Evolutionary conservation across 2,113 vertebrate species (phyloP).

Genomic region (Rhadina sibilatrix): DNA sequence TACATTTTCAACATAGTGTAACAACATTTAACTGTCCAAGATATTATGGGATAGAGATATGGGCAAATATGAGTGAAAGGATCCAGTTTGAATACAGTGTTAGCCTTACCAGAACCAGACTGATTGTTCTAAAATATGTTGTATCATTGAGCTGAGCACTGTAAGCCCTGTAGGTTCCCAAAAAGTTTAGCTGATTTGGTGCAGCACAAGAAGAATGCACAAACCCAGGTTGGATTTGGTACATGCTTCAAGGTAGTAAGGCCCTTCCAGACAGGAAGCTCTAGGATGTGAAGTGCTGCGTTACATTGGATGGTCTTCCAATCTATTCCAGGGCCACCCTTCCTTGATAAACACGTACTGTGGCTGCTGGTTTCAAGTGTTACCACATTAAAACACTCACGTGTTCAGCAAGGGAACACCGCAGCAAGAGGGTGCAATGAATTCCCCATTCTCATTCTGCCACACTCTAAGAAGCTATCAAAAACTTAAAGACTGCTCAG

Average conservation of each 20-base stretch:
- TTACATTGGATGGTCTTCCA: not conserved
- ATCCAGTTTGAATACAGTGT: not conserved
- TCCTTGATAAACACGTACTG: accelerated
- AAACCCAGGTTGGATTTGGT: not conserved
- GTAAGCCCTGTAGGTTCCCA: not conserved
- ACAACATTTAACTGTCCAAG: not conserved
- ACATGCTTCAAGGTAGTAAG: not conserved
- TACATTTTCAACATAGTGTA: not conserved
- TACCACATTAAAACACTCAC: not conserved
- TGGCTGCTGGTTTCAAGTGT: not conserved
- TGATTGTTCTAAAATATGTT: not conserved
- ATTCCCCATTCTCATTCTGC: accelerated
- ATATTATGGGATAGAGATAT: not conserved
- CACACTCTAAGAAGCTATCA: not conserved
- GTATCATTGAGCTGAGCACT: not conserved
- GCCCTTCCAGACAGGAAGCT: not conserved
- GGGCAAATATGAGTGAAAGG: not conserved
- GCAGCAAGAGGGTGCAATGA: not conserved
- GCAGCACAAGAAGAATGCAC: not conserved
- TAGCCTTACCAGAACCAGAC: not conserved
- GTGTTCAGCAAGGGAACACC: accelerated
- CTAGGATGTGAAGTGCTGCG: not conserved
- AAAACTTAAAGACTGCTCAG: not conserved
- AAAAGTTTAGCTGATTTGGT: not conserved
- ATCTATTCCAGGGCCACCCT: not conserved